phyloP scores from a whole-genome alignment of 2,797 vertebrate species.

The Hemibagrus guttatus region DNA sequence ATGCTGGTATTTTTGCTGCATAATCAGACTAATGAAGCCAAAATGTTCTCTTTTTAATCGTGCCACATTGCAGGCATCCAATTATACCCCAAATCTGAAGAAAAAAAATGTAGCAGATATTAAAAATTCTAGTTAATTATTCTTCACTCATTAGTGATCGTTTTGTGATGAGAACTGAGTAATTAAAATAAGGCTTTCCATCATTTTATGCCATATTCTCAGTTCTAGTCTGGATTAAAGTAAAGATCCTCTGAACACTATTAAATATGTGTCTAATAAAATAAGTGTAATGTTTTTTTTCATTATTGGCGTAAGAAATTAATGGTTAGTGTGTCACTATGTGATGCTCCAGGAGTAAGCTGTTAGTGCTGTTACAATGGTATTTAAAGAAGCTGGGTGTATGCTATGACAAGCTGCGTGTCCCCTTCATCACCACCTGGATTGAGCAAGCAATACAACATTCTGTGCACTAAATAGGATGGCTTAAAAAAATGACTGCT shows the following conservation, averaged over 20 bases:
- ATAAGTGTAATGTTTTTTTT: background rate
- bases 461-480: background rate
- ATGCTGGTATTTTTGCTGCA: background rate
- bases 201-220: background rate
- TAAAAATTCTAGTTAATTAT: too few species aligned
- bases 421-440: background rate
- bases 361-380: background rate
- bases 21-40: slow-evolving; percentile 1
- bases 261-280: background rate
- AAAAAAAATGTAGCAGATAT: background rate
- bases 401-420: background rate
- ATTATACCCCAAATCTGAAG: background rate
- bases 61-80: background rate
- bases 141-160: background rate
- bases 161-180: background rate
- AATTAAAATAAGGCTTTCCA: background rate
- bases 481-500: background rate
- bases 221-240: background rate
- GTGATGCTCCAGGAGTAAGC: background rate
- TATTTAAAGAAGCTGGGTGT: background rate
- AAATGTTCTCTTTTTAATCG: slow-evolving; percentile 4
- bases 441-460: background rate
- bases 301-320: background rate
- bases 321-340: background rate
- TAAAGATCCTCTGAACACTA: background rate